These are phyloP conservation scores for Allygus modestus DNA, from an alignment of 2,888 invertebrate genomes.

Conservation along the genomic window DNA sequence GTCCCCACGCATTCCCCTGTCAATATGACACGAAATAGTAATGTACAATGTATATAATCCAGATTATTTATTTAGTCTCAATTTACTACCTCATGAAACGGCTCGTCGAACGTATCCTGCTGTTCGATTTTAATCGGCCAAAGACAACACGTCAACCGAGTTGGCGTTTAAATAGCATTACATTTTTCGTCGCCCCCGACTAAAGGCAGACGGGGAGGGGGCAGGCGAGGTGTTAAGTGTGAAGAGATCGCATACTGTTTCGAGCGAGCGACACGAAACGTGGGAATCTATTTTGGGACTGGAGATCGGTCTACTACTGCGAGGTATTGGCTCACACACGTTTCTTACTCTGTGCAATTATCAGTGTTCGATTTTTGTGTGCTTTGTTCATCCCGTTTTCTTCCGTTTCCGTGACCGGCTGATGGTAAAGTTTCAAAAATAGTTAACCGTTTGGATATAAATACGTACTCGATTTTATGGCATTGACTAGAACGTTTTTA, in stretches of 20 bases:
- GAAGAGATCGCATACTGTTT: constrained; percentile 14
- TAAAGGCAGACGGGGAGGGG: background rate
- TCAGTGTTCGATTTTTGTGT: constrained; percentile 8
- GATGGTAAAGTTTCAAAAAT: constrained; percentile 22
- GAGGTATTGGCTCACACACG: constrained; percentile 32
- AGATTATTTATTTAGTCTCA: too few species aligned
- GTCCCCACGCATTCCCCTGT: too few species aligned
- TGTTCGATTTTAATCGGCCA: constrained; percentile 6
- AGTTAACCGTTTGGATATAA: too few species aligned
- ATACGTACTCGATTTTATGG: too few species aligned
- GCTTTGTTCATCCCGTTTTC: background rate
- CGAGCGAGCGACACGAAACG: constrained; percentile 33
- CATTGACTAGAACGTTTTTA: too few species aligned
- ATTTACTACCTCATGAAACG: too few species aligned
- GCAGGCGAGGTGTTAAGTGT: constrained; percentile 9
- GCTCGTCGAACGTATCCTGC: background rate
- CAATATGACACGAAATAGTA: too few species aligned
- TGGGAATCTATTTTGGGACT: constrained; percentile 52
- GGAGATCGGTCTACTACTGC: constrained; percentile 49
- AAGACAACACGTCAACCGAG: constrained; percentile 2
- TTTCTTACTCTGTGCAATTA: constrained; percentile 4
- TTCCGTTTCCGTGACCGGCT: background rate
- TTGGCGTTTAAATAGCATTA: constrained; percentile 21
- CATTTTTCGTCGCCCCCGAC: background rate
- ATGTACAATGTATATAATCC: too few species aligned